Evolutionary conservation across 2,888 invertebrate genomes (phyloP).

Genomic region (Pasiphila rectangulata): DNA sequence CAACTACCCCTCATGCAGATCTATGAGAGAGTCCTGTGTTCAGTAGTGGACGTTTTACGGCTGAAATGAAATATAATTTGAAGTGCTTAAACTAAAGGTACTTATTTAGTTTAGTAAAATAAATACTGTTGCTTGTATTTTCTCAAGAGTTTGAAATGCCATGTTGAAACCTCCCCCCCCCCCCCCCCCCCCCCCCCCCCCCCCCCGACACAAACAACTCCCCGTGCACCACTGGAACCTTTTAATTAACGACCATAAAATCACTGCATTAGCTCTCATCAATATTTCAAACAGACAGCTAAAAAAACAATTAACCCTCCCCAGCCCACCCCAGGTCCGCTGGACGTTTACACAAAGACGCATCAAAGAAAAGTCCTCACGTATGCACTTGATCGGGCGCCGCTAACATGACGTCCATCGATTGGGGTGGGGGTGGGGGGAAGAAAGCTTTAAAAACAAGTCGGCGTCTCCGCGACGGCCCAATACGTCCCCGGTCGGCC

Average conservation of each 20-base stretch:
- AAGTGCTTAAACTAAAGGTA: no score
- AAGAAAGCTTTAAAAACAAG: slow-evolving; percentile 66
- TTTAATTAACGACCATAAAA: slow-evolving; percentile 21
- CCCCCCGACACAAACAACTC: neutral
- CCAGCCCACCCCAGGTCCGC: slow-evolving; percentile 31
- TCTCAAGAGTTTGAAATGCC: no score
- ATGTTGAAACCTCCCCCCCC: neutral
- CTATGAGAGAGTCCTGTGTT: no score
- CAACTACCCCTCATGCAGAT: no score
- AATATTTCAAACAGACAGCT: slow-evolving; percentile 22
- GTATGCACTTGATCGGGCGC: slow-evolving; percentile 76
- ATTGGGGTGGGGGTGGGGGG: slow-evolving; percentile 51
- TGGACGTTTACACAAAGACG: slow-evolving; percentile 53
- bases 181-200: no score
- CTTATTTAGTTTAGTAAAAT: no score
- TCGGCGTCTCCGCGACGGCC: slow-evolving; percentile 75
- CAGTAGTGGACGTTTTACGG: no score
- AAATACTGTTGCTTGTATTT: no score
- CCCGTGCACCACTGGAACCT: slow-evolving; percentile 1
- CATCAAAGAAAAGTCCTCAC: slow-evolving; percentile 72
- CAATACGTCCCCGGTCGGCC: slow-evolving; percentile 77
- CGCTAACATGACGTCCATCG: slow-evolving; percentile 76
- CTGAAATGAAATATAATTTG: no score
- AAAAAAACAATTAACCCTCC: slow-evolving; percentile 40
- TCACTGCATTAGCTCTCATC: slow-evolving; percentile 20